Percentiles rank a stretch among this genome's conserved stretches.
phyloP scores from a whole-genome alignment of 2,113 vertebrate genomes.

The Ranitomeya variabilis region DNA sequence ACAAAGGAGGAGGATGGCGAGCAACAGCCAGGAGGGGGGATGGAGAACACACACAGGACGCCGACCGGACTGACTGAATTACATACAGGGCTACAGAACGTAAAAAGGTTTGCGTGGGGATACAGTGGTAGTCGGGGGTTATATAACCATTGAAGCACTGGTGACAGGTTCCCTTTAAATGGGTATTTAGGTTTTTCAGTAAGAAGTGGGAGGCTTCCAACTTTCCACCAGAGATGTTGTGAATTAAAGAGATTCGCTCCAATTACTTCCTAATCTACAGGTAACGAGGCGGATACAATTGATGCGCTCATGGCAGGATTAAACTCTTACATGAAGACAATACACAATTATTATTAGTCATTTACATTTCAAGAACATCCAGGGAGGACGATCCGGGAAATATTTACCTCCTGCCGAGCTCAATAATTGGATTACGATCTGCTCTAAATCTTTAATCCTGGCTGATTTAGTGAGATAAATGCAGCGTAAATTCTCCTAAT shows the following conservation, averaged over 20 bases:
- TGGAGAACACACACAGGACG: no score
- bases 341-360: constrained; percentile 8
- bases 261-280: background rate
- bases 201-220: background rate
- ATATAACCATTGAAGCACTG: no score
- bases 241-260: background rate
- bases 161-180: background rate
- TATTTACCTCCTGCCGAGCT: constrained; percentile 20
- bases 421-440: constrained; percentile 54
- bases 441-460: constrained; percentile 52
- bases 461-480: constrained; percentile 54
- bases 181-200: background rate
- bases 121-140: no score
- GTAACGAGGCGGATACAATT: background rate
- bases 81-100: no score
- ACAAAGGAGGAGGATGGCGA: no score
- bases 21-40: no score
- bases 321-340: background rate
- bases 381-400: background rate
- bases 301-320: constrained; percentile 9
- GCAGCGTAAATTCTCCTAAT: constrained; percentile 52
- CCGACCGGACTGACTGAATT: no score
- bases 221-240: background rate
- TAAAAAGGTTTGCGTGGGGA: no score
- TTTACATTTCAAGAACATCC: constrained; percentile 29